Percentiles rank a stretch among this genome's conserved stretches.
phyloP scores from a whole-genome alignment of 2,113 vertebrate species.

The Xenopus borealis region DNA sequence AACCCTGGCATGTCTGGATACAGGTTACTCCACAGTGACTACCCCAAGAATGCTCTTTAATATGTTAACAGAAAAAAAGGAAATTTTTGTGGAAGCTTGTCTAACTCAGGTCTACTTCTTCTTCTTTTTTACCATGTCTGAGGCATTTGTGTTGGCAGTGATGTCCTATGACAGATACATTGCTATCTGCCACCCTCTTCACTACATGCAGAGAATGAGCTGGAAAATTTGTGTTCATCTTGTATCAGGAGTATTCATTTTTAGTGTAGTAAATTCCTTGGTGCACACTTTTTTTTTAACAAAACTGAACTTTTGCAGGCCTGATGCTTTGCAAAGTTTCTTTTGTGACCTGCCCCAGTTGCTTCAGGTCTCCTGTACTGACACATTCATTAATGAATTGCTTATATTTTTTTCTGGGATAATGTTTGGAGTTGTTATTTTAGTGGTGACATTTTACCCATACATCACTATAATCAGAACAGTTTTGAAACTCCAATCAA shows the following conservation, averaged over 20 bases:
- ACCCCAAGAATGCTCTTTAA: constrained; percentile 1
- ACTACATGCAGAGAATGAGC: constrained; percentile 33
- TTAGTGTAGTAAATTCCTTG: constrained; percentile 52
- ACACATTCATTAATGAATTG: constrained; percentile 46
- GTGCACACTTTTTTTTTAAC: constrained; percentile 50
- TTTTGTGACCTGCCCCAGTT: constrained; percentile 54
- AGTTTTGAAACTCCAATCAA: constrained; percentile 41
- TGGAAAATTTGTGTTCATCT: constrained; percentile 23
- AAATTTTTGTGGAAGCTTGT: background rate
- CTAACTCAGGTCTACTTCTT: background rate
- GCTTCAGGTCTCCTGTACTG: constrained; percentile 8
- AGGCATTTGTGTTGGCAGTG: constrained; percentile 43
- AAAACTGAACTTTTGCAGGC: constrained; percentile 54
- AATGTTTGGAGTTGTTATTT: constrained; percentile 41
- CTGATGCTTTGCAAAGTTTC: constrained; percentile 54
- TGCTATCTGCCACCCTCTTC: no score
- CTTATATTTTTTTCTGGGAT: constrained; percentile 43
- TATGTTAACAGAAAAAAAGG: background rate
- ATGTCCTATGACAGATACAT: constrained; percentile 47
- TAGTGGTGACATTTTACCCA: constrained; percentile 49
- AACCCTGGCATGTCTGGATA: constrained; percentile 7
- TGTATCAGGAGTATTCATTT: no score
- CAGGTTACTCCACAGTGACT: background rate
- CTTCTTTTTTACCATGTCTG: constrained; percentile 12
- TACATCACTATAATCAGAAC: constrained; percentile 44